A percentile compares a stretch with the other conserved stretches of the same genome.
Evolutionary conservation across 2,888 invertebrate species (phyloP).

Genomic region (Rhagophthalmus giganteus): DNA sequence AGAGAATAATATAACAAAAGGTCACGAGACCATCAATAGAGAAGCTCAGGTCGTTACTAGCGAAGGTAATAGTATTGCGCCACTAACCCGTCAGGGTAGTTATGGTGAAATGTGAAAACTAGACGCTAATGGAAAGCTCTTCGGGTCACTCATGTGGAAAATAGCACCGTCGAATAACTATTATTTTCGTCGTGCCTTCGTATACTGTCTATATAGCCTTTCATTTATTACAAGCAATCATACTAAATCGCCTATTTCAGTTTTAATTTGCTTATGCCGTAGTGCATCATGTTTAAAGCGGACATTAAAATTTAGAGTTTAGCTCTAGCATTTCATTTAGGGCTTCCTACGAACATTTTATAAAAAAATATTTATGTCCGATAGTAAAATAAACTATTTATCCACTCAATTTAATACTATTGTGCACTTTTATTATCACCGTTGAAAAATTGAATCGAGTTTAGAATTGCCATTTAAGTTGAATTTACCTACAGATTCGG

Average conservation of each 20-base stretch:
- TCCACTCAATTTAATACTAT: no score
- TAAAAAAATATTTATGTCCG: no score
- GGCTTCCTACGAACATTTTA: no score
- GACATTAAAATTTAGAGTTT: not conserved
- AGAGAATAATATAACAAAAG: constrained; percentile 15
- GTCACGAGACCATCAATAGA: constrained; percentile 19
- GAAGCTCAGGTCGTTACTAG: constrained; percentile 39
- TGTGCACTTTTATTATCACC: no score
- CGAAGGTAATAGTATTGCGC: constrained; percentile 41
- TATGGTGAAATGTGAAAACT: constrained; percentile 42
- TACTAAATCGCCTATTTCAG: constrained; percentile 20
- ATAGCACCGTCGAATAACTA: constrained; percentile 38
- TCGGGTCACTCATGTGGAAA: constrained; percentile 38
- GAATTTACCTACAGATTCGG: no score
- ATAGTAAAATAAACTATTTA: no score
- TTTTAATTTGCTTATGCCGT: constrained; percentile 24
- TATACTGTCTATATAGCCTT: constrained; percentile 27
- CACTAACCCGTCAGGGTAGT: constrained; percentile 41
- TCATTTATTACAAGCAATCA: constrained; percentile 27
- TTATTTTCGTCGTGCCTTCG: constrained; percentile 32
- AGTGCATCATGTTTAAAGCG: constrained; percentile 11
- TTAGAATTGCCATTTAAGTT: no score
- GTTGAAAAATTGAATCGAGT: no score
- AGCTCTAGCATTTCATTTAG: not conserved
- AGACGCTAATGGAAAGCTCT: constrained; percentile 39